Base-by-base conservation (phyloP, 2,888 invertebrate genomes). In the Conchocele bisecta region DNA sequence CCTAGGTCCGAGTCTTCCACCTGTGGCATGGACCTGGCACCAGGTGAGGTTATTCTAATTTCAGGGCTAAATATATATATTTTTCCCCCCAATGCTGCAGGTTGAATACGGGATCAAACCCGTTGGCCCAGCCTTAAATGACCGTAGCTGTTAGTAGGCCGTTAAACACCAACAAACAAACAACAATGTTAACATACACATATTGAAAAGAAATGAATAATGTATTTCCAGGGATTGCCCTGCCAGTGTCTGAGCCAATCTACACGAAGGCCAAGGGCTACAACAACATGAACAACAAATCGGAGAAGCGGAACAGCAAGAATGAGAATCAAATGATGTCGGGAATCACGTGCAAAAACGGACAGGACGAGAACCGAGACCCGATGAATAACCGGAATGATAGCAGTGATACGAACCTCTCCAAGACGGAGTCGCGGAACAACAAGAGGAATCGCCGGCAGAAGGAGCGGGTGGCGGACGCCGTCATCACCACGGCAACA, bases 231-330 rank as follows among this genome's bases (percentile, higher is more conserved):
- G 83, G 83, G 48, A 69, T 80, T 22, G 79, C 79, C 20, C 65
- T 83, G 51, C 81, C 83, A 54, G 77, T 80, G 3, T 78, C 75
- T 42, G 83, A 82, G 56, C 81, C 83, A 29, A 79, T 80, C 22
- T 79, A 75, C 48, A 66, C 71, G 37, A 83, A 81, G 46, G 68
- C 75, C 39, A 75, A 74, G 41, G 67, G 70, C 7, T n/a, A n/a
- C n/a, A n/a, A n/a, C n/a, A 67, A 50, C 44, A 70, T 73, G 54
- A 65, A 22, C 42, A 79, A 77, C 58, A 82, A 72, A 48, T 41
- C 68, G 6, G 72, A 76, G 35, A 77, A 77, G 48, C 53, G 65
- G 22, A 46, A 22, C 44, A 71, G 48, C 39, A 64, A 60, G 39
- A 57, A 26, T 24, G 71, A 76, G 54, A 41, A 46, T n/a, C 54